Conservation (phyloP, 2,113 vertebrate species). For the Menidia beryllina region DNA sequence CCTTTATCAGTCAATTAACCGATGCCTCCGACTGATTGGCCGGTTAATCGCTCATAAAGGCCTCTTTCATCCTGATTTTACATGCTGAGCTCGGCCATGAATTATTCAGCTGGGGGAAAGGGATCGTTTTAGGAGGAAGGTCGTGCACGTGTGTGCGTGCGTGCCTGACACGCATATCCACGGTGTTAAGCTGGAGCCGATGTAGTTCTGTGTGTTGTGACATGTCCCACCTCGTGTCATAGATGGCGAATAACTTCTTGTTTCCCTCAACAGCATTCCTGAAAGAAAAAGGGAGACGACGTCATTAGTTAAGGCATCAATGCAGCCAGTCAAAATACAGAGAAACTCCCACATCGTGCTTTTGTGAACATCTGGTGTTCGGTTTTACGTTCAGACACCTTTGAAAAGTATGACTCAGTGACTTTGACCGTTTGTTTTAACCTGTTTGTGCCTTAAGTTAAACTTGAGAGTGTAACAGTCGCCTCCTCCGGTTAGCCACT, state of each 20-base stretch:
- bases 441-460: neutral
- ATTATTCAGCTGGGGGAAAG: slow-evolving; percentile 17
- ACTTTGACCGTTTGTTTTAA: neutral
- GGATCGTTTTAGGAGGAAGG: neutral
- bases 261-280: slow-evolving; percentile 96
- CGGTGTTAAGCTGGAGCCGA: neutral
- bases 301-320: slow-evolving; percentile 16
- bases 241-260: slow-evolving; percentile 93
- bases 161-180: neutral
- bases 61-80: neutral
- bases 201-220: slow-evolving; percentile 1
- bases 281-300: slow-evolving; percentile 64
- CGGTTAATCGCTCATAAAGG: slow-evolving; percentile 11
- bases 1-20: slow-evolving; percentile 46
- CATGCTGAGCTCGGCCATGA: neutral
- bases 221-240: slow-evolving; percentile 90
- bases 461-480: slow-evolving; percentile 25
- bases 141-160: neutral
- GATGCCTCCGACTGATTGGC: slow-evolving; percentile 40
- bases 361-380: neutral
- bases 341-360: neutral
- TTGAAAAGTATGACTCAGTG: neutral
- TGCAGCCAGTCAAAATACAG: slow-evolving; percentile 21
- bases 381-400: neutral
- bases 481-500: neutral